Evolutionary conservation across 2,113 vertebrate species (phyloP), one percentile per base, ranked within the genome.

Genomic region (Parus major): DNA sequence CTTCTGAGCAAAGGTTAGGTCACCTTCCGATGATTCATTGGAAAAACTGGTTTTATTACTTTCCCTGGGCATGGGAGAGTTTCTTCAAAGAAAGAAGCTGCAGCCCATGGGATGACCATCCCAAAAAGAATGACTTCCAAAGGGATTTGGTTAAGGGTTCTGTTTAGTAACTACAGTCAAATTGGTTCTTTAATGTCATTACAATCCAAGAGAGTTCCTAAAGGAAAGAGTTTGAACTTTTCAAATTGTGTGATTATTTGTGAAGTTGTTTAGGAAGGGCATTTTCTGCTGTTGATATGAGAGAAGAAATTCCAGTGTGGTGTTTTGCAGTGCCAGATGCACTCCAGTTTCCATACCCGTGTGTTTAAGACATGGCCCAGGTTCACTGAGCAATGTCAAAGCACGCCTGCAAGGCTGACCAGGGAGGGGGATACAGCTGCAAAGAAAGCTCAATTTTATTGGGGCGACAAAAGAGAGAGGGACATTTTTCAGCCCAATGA

Each of bases 1-100:
- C 77, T 86, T 36, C 82, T 73, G 93, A 70, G 88, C 93, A 96
- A 96, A 96, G 90, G 88, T 93, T 57, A 69, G 36, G 47, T 78
- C 90, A 81, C 22, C 36, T 49, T 80, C 63, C 0, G 9, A 81
- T 96, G 90, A 95, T 71, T 96, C 95, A 96, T 44, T 53, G 80
- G 42, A 77, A 41, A 78, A 95, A 88, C 19, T 87, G 83, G 72
- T 82, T 96, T 95, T 91, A 86, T 93, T 49, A 65, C 91, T 93
- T 93, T 91, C 53, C 73, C 49, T 87, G 56, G 14, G 31, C 61
- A 88, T 47, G 49, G 56, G 80, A 82, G 72, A 84, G n/a, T 36
- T 90, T 70, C 71, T 84, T 78, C 50, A 65, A 64, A 81, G 93
- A 64, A 72, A 63, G 82, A 35, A 93, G 33, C 69, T 93, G 39